Base-by-base conservation (phyloP, 2,888 invertebrate species). In the Drosophila austrosaltans region DNA sequence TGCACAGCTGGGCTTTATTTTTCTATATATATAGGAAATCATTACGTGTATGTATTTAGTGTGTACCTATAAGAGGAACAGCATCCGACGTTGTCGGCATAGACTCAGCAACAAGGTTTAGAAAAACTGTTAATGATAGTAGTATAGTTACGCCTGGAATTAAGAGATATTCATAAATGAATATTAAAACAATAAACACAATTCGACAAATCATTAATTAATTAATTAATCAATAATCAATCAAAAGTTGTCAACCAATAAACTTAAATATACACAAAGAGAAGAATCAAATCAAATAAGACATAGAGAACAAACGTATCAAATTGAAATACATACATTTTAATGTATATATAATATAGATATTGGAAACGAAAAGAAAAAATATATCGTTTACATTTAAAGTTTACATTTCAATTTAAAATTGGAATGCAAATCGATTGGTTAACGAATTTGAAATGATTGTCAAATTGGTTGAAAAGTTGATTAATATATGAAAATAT, bases 41-140 rank as follows among this genome's bases (percentile, higher is more conserved):
- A 48, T 48, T 48, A 48, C 48, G 48, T 79, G 77, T 63, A 63
- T 42, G 58, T 69, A 20, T 58, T 75, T 44, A 82, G 74, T 90
- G 90, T 92, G 92, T 95, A 96, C 96, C 96, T 95, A 96, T 96
- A 93, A 96, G 94, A 93, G 96, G 96, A 93, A 96, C 96, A 93
- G 96, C 96, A 93, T 96, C 96, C 93, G 96, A 96, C 91, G 96
- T 95, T 86, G 96, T 95, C 93, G 98, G 98, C 96, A 98, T 96
- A 94, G 97, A 98, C 95, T 98, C 98, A 89, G 98, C 97, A 92
- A 98, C 98, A 95, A 98, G 96, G 94, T 98, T 97, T 94, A 98
- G 96, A 95, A 98, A 98, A 93, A 98, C 98, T 94, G 98, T 98
- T 95, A 98, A 96, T 93, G 98, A 98, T 93, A 98, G 96, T 93